phyloP scores from a whole-genome alignment of 1,140 invertebrate species.

The Formica selysi region DNA sequence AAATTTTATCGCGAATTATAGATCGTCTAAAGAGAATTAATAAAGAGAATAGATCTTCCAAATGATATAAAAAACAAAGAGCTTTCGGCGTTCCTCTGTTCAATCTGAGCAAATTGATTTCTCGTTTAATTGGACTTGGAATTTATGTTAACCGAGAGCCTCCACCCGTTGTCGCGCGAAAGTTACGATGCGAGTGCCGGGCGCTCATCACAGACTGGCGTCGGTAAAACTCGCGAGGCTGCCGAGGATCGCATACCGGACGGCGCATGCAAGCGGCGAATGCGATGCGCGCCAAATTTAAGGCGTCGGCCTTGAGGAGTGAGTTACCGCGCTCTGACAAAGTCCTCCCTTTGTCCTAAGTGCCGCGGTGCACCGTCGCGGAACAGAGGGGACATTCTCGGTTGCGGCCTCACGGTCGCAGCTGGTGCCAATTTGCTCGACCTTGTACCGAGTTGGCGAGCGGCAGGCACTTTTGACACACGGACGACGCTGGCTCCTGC shows the following conservation, averaged over 20 bases:
- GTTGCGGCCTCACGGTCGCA: conserved; percentile 69
- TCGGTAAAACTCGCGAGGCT: not conserved
- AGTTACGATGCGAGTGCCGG: not conserved
- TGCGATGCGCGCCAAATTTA: conserved; percentile 53
- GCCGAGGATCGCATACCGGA: conserved; percentile 32
- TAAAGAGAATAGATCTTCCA: not conserved
- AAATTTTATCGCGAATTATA: too few relatives aligned
- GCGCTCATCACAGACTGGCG: not conserved
- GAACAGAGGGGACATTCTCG: conserved; percentile 67
- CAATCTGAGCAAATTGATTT: not conserved
- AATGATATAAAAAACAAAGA: not conserved
- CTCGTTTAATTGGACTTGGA: not conserved
- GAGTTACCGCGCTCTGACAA: conserved; percentile 38
- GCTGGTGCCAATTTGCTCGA: conserved; percentile 74
- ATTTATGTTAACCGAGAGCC: not conserved
- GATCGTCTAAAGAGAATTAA: too few relatives aligned
- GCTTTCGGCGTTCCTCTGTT: not conserved
- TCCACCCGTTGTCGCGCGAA: not conserved
- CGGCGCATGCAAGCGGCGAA: not conserved
- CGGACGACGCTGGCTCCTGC: not conserved
- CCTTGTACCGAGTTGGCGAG: conserved; percentile 72
- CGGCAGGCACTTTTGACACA: conserved; percentile 62
- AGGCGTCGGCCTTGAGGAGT: conserved; percentile 55
- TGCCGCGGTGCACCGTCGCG: conserved; percentile 33
- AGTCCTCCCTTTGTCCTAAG: conserved; percentile 66